Evolutionary conservation across 1,140 invertebrate genomes (phyloP), one percentile per base, ranked within the genome.

Genomic region (Bombus fervidus): DNA sequence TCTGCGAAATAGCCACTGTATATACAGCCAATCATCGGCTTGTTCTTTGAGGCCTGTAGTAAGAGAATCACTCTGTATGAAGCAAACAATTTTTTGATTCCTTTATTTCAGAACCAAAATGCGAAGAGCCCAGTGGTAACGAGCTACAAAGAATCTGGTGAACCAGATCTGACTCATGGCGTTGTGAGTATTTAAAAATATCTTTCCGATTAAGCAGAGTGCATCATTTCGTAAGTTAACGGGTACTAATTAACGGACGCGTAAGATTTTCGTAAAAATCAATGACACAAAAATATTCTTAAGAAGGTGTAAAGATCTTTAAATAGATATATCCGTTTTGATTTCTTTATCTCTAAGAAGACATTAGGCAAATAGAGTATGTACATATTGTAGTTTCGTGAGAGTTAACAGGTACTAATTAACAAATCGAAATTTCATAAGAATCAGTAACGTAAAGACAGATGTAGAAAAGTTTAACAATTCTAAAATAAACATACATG

Each of bases 121-220:
- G 57, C 83, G 28, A 90, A 85, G 41, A 80, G 57, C 34, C 92
- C 91, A 0, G 83, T 94, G 28, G 92, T 88, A 1, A 91, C 91
- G 69, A 93, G 92, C 80, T 93, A 93, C 73, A 93, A 92, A 69
- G 87, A 90, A 41, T 88, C 92, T 41, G 90, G 86, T 37, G 93
- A 93, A 64, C 79, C 86, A 39, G 89, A 93, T 31, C 41, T 87
- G 69, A 76, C 79, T 31, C 81, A 90, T 39, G 91, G 90, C 76
- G 89, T 89, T 47, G 93, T 94, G 82, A 93, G 92, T 92, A 15
- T 71, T 73, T 22, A 5, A 79, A 31, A 72, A 39, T 57, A 3
- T 8, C 28, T 22, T 13, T 43, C 12, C 15, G 31, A 62, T 31
- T 43, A 57, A 28, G 3, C 5, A n/a, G 3, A 4, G 1, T 28